phyloP scores from a whole-genome alignment of 92 coral and sea anemone genomes.

The Epizoanthus rinbou region DNA sequence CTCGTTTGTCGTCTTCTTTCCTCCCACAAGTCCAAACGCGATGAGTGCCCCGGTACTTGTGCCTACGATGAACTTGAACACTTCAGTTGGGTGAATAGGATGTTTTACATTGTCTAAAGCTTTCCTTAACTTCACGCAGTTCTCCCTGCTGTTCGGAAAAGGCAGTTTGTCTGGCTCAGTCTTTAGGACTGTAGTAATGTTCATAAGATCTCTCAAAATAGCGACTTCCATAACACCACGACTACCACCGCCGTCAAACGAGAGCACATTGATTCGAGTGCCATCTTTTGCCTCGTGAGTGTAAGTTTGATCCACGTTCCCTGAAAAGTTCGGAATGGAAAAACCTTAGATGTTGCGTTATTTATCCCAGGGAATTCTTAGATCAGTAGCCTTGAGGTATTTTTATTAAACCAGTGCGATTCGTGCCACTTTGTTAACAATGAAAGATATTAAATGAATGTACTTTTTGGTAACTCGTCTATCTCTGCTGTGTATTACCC shows the following conservation, averaged over 20 bases:
- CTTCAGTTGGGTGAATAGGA: constrained; percentile 48
- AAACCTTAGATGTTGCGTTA: no score
- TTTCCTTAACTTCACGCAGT: not conserved
- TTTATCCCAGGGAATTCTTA: no score
- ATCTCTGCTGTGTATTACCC: no score
- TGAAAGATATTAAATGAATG: no score
- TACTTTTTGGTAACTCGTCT: no score
- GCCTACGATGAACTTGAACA: constrained; percentile 37
- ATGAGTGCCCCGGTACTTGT: constrained; percentile 46
- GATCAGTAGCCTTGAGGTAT: no score
- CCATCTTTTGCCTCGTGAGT: no score
- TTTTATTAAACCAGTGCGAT: no score
- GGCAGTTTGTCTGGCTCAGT: not conserved
- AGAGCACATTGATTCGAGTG: not conserved
- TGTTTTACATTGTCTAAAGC: constrained; percentile 4
- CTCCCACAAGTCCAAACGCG: constrained; percentile 49
- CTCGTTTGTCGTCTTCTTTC: constrained; percentile 5
- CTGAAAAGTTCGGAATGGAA: no score
- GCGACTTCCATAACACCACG: constrained; percentile 40
- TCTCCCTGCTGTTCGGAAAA: not conserved
- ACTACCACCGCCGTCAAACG: constrained; percentile 49
- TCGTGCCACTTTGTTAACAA: no score
- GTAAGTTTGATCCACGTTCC: no score
- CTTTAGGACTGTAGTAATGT: not conserved
- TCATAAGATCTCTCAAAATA: constrained; percentile 35